Base-by-base conservation (phyloP, 2,797 vertebrate genomes). In the Pseudopleuronectes americanus region DNA sequence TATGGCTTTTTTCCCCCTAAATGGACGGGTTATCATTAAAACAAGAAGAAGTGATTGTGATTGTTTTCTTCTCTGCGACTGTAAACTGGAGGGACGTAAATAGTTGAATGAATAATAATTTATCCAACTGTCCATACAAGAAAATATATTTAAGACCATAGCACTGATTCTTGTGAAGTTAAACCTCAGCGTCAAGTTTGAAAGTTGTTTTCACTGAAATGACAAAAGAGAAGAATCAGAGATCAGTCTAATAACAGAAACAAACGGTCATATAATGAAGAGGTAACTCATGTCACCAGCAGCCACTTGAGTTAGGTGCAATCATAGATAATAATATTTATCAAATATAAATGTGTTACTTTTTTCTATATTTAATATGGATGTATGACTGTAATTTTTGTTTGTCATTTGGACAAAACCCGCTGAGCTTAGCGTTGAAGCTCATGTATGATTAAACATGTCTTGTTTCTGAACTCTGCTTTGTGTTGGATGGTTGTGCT, bases 381-480 rank as follows among this genome's bases (percentile, higher is more conserved):
- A 86, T 70, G 85, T 64, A 65, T 77, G 70, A 83, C 26, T 84
- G 64, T 84, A 63, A 58, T 65, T 57, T 74, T 69, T 38, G 43
- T 49, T 77, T 83, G 53, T 80, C 57, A 68, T 84, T 89, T 76
- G 60, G 78, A 90, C 61, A 68, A 63, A 71, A 80, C 60, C 60
- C 65, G 87, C 71, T 70, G 61, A 55, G 21, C 4, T 59, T 24
- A 58, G 16, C 10, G 4, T 49, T 57, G 22, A 54, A 75, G 81
- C 86, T 84, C 51, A 68, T 84, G 81, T 86, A 63, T 75, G 62
- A 86, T 85, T 81, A 81, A 79, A 80, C 71, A 56, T 22, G 45
- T 49, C 56, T 82, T 80, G 64, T 87, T 87, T 89, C 77, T 77
- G 63, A 84, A 77, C 68, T 84, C 70, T 77, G 81, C 45, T 77